These are phyloP conservation scores for Nymphalis urticae DNA, from an alignment of 2,888 invertebrate species.

Conservation along the genomic window DNA sequence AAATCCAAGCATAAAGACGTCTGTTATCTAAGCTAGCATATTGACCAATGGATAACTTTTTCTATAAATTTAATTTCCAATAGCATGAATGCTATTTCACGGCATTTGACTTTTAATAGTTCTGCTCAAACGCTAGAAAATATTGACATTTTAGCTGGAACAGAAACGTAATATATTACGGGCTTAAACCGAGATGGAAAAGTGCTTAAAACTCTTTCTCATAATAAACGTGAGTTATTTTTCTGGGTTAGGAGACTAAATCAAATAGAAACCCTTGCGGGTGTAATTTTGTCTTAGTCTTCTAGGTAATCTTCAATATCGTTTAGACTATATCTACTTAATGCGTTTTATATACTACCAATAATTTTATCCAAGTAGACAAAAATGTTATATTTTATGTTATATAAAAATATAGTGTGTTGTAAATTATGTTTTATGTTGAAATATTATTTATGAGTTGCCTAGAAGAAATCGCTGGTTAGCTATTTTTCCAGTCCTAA, in stretches of 20 bases:
- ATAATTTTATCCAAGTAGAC: too few species aligned
- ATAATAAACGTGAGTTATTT: conserved; percentile 32
- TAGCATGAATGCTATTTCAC: conserved; percentile 26
- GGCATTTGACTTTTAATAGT: conserved; percentile 28
- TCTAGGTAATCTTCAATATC: background rate
- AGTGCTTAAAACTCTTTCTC: conserved; percentile 25
- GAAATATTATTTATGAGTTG: too few species aligned
- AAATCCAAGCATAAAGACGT: background rate
- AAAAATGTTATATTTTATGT: too few species aligned
- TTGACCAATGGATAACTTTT: background rate
- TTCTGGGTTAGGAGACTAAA: background rate
- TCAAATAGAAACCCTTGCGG: background rate
- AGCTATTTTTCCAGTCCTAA: too few species aligned
- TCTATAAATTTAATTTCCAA: background rate
- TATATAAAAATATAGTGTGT: too few species aligned
- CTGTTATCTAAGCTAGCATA: background rate
- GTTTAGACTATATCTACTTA: too few species aligned
- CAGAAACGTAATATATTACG: conserved; percentile 14
- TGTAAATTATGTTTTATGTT: too few species aligned
- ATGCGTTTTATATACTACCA: too few species aligned
- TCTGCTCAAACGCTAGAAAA: conserved; percentile 25
- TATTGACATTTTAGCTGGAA: conserved; percentile 20
- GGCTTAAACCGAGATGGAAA: conserved; percentile 18
- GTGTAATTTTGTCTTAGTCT: background rate
- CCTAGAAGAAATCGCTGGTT: too few species aligned